Evolutionary conservation across 2,888 invertebrate species (phyloP).

Genomic region (Tinea trinotella): DNA sequence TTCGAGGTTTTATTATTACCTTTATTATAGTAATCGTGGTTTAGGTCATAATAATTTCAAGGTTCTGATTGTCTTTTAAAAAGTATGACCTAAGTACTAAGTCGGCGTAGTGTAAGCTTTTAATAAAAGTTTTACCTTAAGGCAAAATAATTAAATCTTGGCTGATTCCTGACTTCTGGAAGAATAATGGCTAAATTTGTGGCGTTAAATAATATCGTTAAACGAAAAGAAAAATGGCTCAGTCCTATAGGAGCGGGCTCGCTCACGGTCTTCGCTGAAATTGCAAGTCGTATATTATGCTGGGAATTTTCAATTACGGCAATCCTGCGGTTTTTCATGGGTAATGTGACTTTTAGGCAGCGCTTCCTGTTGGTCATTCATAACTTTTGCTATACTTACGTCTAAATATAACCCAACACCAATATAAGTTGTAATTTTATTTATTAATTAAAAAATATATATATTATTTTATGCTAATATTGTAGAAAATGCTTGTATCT

Average conservation of each 20-base stretch:
- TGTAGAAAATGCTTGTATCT: too few relatives aligned
- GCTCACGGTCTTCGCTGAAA: constrained; percentile 49
- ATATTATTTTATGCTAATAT: too few relatives aligned
- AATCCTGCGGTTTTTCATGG: constrained; percentile 71
- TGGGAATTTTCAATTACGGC: constrained; percentile 71
- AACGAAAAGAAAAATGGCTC: constrained; percentile 60
- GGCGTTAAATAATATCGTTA: constrained; percentile 70
- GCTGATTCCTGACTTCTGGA: constrained; percentile 43
- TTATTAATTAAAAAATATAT: too few relatives aligned
- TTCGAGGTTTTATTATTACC: background rate
- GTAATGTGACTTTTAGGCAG: constrained; percentile 68
- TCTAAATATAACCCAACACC: background rate
- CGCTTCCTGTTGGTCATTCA: constrained; percentile 56
- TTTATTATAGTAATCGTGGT: too few relatives aligned
- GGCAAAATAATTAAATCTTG: constrained; percentile 69
- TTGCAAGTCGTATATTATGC: constrained; percentile 69
- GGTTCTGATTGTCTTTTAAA: too few relatives aligned
- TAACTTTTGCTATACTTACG: constrained; percentile 34
- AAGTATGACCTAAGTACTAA: too few relatives aligned
- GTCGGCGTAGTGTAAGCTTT: too few relatives aligned
- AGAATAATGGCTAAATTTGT: constrained; percentile 66
- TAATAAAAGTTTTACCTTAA: background rate
- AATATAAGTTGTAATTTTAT: too few relatives aligned
- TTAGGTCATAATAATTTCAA: too few relatives aligned
- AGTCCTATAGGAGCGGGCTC: constrained; percentile 47